These are phyloP conservation scores for Brachionus koreanus DNA, from an alignment of 1,140 invertebrate species.

Conservation along the genomic window DNA sequence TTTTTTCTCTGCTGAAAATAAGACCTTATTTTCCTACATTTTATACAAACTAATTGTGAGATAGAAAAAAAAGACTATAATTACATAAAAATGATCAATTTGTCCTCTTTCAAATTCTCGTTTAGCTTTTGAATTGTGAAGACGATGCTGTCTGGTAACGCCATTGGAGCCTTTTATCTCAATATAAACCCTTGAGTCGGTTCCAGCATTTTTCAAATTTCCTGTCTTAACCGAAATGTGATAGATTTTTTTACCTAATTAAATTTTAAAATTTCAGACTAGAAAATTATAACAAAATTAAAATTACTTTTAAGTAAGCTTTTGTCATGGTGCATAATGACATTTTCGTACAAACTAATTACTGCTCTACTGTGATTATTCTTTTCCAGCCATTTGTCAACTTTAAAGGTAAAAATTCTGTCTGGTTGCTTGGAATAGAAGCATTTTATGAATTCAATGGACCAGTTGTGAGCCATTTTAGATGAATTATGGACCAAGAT, in stretches of 20 bases:
- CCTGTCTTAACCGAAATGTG: slow-evolving; percentile 57
- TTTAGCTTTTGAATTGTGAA: slow-evolving; percentile 21
- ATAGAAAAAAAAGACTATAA: not conserved
- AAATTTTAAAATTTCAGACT: not conserved
- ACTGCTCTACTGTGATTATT: slow-evolving; percentile 7
- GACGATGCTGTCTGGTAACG: slow-evolving; percentile 53
- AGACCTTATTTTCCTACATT: too few species aligned
- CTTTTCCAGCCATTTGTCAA: slow-evolving; percentile 28
- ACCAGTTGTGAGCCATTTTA: slow-evolving; percentile 19
- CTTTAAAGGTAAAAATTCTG: slow-evolving; percentile 7
- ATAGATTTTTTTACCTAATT: slow-evolving; percentile 50
- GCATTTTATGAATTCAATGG: not conserved
- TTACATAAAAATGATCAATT: slow-evolving; percentile 43
- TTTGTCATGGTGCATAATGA: not conserved
- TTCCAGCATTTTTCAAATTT: slow-evolving; percentile 52
- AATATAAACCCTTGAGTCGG: slow-evolving; percentile 54
- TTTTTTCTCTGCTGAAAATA: too few species aligned
- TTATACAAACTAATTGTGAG: too few species aligned
- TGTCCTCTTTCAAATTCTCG: slow-evolving; percentile 16
- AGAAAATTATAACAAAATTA: not conserved
- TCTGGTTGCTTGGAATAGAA: slow-evolving; percentile 28
- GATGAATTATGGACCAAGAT: not conserved
- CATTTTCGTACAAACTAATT: not conserved
- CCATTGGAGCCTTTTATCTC: slow-evolving; percentile 55
- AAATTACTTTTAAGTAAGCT: not conserved